Base-by-base conservation (phyloP, 2,888 invertebrate species). In the Itoplectis maculator region DNA sequence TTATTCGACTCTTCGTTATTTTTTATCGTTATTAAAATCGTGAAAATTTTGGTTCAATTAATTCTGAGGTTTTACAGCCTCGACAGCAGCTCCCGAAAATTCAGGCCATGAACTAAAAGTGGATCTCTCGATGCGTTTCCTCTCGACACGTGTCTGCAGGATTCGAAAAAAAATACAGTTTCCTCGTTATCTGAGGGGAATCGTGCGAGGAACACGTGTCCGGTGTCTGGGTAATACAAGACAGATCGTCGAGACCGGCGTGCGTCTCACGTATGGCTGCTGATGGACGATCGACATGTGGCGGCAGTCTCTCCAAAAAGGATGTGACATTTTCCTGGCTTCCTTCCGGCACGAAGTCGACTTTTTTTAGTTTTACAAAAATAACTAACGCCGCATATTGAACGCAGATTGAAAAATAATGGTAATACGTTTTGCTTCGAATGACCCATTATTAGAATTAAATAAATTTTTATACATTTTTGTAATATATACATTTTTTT, bases 271-370 rank as follows among this genome's bases (percentile, higher is more conserved):
- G 35, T 37, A 59, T 37, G 59, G 59, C 0, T 35, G 59, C 59
- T 23, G 56, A 56, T 23, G 9, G 54, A 54, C 23, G 11, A 13
- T 6, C n/a, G 35, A 18, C 63, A 40, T 63, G 40, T 42, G 63
- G 15, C 63, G n/a, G 15, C 20, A 42, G 11, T 15, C 9, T 63
- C 59, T 72, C 70, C n/a, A 29, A 18, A 20, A 80, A 51, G 77
- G 77, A 70, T 79, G 74, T 54, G 20, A 42, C 40, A 15, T 23
- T 65, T 63, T 81, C 68, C 56, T 42, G 72, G 77, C 73, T 81
- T 81, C 77, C 76, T 81, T 73, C 73, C 77, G 81, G 54, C 1
- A 70, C 23, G 20, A 5, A 70, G 40, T 51, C 35, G 56, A 56
- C 23, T 3, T 59, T 59, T 35, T 18, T 61, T 37, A 15, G 13